Evolutionary conservation across 2,888 invertebrate species (phyloP).

Genomic region (Drosophila cognata): DNA sequence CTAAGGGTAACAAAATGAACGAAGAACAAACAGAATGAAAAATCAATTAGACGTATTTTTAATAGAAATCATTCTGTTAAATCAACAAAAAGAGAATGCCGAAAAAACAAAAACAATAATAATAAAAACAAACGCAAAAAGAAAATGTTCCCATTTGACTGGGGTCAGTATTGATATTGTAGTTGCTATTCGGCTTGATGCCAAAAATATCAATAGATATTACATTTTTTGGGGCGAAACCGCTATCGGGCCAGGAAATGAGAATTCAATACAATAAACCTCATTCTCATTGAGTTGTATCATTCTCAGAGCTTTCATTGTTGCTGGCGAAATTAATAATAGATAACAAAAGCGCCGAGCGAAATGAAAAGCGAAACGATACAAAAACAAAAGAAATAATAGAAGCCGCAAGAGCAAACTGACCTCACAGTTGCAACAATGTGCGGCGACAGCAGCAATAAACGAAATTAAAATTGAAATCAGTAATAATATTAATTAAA

Average conservation of each 20-base stretch:
- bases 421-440: conserved; percentile 33
- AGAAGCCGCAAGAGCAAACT: conserved; percentile 34
- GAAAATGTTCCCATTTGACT: conserved; percentile 19
- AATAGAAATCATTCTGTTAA: conserved; percentile 49
- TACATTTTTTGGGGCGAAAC: conserved; percentile 48
- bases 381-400: conserved; percentile 31
- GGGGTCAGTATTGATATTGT: conserved; percentile 38
- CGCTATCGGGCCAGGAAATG: conserved; percentile 55
- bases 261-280: conserved; percentile 73
- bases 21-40: conserved; percentile 7
- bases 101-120: conserved; percentile 13
- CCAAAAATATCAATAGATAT: conserved; percentile 69
- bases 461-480: conserved; percentile 32
- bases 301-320: conserved; percentile 37
- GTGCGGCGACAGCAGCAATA: conserved; percentile 25
- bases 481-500: conserved; percentile 1
- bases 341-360: conserved; percentile 59
- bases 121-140: conserved; percentile 8
- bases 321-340: conserved; percentile 62
- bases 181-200: conserved; percentile 43
- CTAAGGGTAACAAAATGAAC: background rate
- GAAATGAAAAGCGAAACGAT: conserved; percentile 26
- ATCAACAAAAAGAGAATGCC: conserved; percentile 34
- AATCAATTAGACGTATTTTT: conserved; percentile 58
- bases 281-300: conserved; percentile 62